These are phyloP conservation scores for Phasia obesa DNA, from an alignment of 2,888 invertebrate genomes.

Conservation along the genomic window DNA sequence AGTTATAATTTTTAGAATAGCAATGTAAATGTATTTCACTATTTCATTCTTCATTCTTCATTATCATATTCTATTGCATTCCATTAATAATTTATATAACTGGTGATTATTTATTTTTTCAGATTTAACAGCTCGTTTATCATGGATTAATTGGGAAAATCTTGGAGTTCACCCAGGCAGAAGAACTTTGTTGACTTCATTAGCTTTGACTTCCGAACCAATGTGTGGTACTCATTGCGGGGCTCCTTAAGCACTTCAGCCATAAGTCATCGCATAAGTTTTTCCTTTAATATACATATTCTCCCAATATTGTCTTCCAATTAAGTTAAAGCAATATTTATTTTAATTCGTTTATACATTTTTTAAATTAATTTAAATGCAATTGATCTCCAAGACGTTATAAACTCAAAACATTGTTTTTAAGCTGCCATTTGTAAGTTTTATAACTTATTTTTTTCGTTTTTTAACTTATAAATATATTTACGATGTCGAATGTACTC, in stretches of 20 bases:
- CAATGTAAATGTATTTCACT: no score
- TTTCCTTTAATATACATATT: neutral
- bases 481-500: neutral
- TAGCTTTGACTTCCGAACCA: slow-evolving; percentile 90
- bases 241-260: slow-evolving; percentile 67
- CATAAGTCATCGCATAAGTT: neutral
- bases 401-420: slow-evolving; percentile 3
- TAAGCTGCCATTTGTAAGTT: slow-evolving; percentile 25
- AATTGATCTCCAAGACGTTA: slow-evolving; percentile 21
- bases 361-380: neutral
- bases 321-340: slow-evolving; percentile 35
- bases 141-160: slow-evolving; percentile 99
- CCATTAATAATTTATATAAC: neutral
- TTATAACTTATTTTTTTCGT: neutral
- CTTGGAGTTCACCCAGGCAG: slow-evolving; percentile 96
- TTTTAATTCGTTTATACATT: neutral
- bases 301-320: slow-evolving; percentile 49
- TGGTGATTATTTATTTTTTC: slow-evolving; percentile 68
- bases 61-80: no score
- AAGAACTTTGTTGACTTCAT: slow-evolving; percentile 90
- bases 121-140: slow-evolving; percentile 98
- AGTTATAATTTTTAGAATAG: no score
- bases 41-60: no score
- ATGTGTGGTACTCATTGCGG: slow-evolving; percentile 78
- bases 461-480: neutral